Evolutionary conservation across 2,113 vertebrate genomes (phyloP).

Genomic region (Platanista minor): DNA sequence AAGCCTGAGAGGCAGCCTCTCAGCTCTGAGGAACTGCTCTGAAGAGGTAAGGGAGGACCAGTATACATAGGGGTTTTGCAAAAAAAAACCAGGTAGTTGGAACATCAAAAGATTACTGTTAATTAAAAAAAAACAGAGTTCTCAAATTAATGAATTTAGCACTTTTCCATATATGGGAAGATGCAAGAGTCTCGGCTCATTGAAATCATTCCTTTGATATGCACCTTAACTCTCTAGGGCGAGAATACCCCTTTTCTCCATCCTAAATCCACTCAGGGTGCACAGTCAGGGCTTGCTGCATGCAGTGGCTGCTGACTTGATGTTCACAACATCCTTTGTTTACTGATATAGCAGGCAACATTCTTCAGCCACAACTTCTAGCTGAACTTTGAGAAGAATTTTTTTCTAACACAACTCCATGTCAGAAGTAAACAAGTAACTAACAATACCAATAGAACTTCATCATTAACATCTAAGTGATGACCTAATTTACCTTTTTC

Average conservation of each 20-base stretch:
- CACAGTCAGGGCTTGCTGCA: background rate
- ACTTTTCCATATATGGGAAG: background rate
- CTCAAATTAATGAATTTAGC: background rate
- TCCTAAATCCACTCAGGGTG: background rate
- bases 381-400: background rate
- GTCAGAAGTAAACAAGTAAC: background rate
- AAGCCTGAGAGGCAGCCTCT: background rate
- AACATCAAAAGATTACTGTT: background rate
- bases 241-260: background rate
- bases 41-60: background rate
- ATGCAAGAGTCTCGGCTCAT: background rate
- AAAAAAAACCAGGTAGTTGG: background rate
- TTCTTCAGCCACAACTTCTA: background rate
- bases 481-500: background rate
- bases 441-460: background rate
- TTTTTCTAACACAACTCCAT: background rate
- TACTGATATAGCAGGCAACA: background rate
- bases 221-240: background rate
- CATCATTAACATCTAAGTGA: background rate
- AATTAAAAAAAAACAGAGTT: background rate
- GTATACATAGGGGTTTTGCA: background rate
- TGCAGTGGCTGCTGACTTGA: background rate
- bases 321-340: background rate
- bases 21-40: background rate
- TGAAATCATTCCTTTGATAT: background rate